phyloP scores from a whole-genome alignment of 1,140 invertebrate species.

The Geopemphigus sp. region DNA sequence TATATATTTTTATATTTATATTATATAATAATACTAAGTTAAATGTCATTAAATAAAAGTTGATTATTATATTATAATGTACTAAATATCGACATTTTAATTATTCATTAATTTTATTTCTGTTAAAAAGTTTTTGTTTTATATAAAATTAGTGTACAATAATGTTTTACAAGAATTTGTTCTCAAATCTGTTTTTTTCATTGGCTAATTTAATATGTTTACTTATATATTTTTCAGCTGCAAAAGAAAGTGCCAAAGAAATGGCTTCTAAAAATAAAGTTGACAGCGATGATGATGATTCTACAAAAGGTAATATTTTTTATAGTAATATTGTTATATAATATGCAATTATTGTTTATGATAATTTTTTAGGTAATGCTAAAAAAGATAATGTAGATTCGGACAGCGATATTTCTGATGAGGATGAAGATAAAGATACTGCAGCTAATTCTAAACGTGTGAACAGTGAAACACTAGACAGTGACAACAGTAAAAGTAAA shows the following conservation, averaged over 20 bases:
- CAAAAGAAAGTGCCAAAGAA: constrained; percentile 46
- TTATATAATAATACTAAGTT: no score
- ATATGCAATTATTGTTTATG: neutral
- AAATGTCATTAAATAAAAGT: no score
- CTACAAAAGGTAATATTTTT: constrained; percentile 39
- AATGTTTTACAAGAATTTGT: no score
- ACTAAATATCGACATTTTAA: no score
- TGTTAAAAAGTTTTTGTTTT: no score
- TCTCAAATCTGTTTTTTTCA: no score
- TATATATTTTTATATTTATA: no score
- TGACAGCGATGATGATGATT: constrained; percentile 44
- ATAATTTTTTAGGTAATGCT: neutral
- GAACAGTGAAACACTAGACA: constrained; percentile 39
- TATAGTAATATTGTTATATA: neutral
- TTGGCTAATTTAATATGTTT: neutral
- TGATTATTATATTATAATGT: no score
- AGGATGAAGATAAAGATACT: neutral
- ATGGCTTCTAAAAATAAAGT: constrained; percentile 22
- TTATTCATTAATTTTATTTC: no score
- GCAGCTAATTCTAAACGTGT: neutral
- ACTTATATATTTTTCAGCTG: constrained; percentile 30
- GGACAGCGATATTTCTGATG: constrained; percentile 26
- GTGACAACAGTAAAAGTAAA: constrained; percentile 27
- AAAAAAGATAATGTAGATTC: constrained; percentile 17
- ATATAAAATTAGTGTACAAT: no score